A percentile compares a stretch with the other conserved stretches of the same genome.
Conservation (phyloP, 2,797 vertebrate species). For the Girardinus metallicus region DNA sequence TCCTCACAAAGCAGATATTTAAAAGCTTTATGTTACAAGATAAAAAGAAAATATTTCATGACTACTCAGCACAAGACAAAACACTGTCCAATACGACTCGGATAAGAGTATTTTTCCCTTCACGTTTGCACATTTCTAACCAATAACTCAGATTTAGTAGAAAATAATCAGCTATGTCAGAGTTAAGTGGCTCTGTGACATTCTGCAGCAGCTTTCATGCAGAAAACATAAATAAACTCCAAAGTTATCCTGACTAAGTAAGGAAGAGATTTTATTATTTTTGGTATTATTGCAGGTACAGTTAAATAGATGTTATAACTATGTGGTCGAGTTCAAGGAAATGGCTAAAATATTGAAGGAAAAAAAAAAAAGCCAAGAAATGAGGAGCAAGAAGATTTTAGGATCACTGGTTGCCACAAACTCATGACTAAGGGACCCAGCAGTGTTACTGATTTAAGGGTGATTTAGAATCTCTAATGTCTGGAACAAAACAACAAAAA, state of each 20-base stretch:
- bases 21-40: not conserved
- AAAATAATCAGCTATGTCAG: not conserved
- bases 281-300: not conserved
- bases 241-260: not conserved
- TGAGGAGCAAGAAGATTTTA: not conserved
- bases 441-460: constrained; percentile 48
- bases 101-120: not conserved
- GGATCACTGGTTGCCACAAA: not conserved
- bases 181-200: not conserved
- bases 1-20: not conserved
- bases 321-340: not conserved
- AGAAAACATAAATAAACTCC: not conserved
- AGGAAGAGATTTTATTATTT: too few relatives aligned
- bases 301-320: not conserved
- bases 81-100: not conserved
- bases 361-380: constrained; percentile 5
- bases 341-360: not conserved
- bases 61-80: not conserved
- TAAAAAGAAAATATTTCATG: not conserved
- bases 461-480: constrained; percentile 44
- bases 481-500: not conserved
- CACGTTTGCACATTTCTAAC: not conserved
- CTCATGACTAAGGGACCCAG: constrained; percentile 36
- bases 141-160: not conserved
- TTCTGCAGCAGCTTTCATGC: not conserved